Percentiles rank a stretch among this genome's conserved stretches.
phyloP scores from a whole-genome alignment of 2,888 invertebrate genomes.

The Agapetus fuscipes region DNA sequence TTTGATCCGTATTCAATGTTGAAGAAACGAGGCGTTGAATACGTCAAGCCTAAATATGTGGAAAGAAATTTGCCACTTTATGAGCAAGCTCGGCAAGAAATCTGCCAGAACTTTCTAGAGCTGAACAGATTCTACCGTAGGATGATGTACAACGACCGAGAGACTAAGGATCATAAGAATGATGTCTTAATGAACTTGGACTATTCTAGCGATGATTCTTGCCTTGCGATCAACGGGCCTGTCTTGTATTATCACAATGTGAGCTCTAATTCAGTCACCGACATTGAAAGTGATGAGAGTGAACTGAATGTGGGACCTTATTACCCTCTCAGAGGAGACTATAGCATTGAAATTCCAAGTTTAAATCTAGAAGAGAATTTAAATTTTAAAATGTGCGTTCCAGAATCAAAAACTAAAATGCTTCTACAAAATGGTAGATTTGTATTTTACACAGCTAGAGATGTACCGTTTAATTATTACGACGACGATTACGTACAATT shows the following conservation, averaged over 20 bases:
- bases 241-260: slow-evolving; percentile 9
- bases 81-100: too few relatives aligned
- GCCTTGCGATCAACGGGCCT: background rate
- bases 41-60: too few relatives aligned
- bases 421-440: background rate
- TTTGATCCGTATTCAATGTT: too few relatives aligned
- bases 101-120: too few relatives aligned
- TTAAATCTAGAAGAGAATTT: background rate
- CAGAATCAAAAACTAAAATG: too few relatives aligned
- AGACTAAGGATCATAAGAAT: background rate
- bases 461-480: too few relatives aligned
- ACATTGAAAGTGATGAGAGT: slow-evolving; percentile 11
- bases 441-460: slow-evolving; percentile 4
- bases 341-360: background rate
- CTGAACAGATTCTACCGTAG: too few relatives aligned
- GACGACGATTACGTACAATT: too few relatives aligned
- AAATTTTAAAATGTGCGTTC: too few relatives aligned
- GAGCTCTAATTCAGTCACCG: slow-evolving; percentile 5
- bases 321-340: slow-evolving; percentile 10
- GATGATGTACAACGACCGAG: too few relatives aligned
- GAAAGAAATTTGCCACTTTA: too few relatives aligned
- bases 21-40: too few relatives aligned
- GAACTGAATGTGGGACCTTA: slow-evolving; percentile 10
- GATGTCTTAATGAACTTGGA: background rate
- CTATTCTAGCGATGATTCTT: background rate